Evolutionary conservation across 2,797 vertebrate species (phyloP), one percentile per base, ranked within the genome.

Genomic region (Neoniphon sammara): DNA sequence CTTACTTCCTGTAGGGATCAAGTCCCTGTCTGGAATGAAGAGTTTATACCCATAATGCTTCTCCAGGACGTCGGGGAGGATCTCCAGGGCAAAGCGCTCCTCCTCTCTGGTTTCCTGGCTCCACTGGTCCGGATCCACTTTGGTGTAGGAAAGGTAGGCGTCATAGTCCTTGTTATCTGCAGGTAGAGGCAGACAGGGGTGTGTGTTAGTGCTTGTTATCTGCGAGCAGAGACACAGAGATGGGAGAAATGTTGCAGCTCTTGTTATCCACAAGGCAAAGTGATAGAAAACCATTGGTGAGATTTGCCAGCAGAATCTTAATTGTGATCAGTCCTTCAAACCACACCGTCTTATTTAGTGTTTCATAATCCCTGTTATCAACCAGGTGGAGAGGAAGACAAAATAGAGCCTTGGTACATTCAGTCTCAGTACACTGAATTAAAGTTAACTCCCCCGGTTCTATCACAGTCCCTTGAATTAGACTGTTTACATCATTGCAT

Each of bases 1-100:
- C 97, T 98, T 96, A 98, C 97, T 99, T 97, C 97, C 97, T 89
- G 97, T 98, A 82, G 98, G 97, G 91, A 98, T 99, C 93, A 99
- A 95, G 94, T 99, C 97, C 94, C 97, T 97, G 82, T 99, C 97
- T 55, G 98, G 97, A 89, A 99, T 98, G 91, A 99, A 99, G 88
- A 99, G 92, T 79, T 98, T 98, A 90, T 99, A 99, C 75, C 97
- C 98, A 78, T 98, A 98, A 89, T 99, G 98, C 87, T 98, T 99
- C 94, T 99, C 98, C 90, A 99, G 94, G 90, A 99, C 97, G 76
- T 99, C 98, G 55, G 97, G 97, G 49, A 99, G 93, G 85, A 98
- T 98, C 93, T 99, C 97, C 78, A 98, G 95, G 81, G 97, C 98
- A 84, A 99, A 98, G 77, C 96, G 96, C 81, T 99, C 97, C 93